These are phyloP conservation scores for Psettodes erumei DNA, from an alignment of 2,113 vertebrate species.

Conservation along the genomic window DNA sequence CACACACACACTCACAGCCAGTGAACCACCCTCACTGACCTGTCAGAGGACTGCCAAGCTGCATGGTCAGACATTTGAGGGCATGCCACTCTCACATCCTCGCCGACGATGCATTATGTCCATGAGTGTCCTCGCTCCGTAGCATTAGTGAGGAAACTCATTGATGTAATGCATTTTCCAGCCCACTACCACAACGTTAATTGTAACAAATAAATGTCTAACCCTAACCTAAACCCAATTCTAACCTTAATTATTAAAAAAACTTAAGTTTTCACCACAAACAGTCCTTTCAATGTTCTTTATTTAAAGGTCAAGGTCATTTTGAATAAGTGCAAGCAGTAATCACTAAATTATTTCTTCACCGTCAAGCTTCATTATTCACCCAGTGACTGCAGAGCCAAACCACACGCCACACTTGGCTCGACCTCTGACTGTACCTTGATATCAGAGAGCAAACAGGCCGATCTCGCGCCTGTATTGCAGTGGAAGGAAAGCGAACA, in stretches of 20 bases:
- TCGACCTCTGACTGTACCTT: conserved; percentile 47
- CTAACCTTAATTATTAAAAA: too few species aligned
- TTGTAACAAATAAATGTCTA: too few species aligned
- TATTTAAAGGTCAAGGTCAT: background rate
- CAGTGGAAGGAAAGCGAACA: conserved; percentile 58
- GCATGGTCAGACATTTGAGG: conserved; percentile 1
- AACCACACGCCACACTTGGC: background rate
- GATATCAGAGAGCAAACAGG: conserved; percentile 52
- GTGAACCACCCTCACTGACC: background rate
- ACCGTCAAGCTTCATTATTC: background rate
- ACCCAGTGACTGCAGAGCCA: background rate
- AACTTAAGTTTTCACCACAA: too few species aligned
- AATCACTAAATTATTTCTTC: background rate
- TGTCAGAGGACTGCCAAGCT: conserved; percentile 10
- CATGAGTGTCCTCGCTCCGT: too few species aligned
- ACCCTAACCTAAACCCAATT: too few species aligned
- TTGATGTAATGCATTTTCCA: too few species aligned
- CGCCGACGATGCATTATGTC: too few species aligned
- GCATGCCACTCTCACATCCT: too few species aligned
- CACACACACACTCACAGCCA: too few species aligned
- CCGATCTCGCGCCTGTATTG: conserved; percentile 35
- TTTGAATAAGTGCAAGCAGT: background rate
- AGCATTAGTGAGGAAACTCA: too few species aligned
- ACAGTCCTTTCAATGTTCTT: too few species aligned
- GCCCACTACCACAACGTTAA: too few species aligned